A percentile compares a stretch with the other conserved stretches of the same genome.
These are phyloP conservation scores for Mionectes olivaceus DNA, from an alignment of 2,797 vertebrate genomes.

Conservation along the genomic window DNA sequence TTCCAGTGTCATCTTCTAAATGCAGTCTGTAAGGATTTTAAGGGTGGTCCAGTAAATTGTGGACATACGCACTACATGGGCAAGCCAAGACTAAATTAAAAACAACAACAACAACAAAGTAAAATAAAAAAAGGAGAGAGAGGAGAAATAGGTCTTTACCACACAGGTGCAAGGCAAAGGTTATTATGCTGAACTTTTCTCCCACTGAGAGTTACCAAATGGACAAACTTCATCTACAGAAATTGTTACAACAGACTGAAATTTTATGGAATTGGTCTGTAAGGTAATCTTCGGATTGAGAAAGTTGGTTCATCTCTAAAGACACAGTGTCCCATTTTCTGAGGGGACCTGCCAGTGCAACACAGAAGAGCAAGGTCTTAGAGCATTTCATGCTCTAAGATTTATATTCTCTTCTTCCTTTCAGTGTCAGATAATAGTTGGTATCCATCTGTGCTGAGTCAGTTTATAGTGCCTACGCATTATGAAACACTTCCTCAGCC, in stretches of 20 bases:
- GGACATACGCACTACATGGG: not conserved
- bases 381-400: not conserved
- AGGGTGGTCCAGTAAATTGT: not conserved
- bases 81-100: not conserved
- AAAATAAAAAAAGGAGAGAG: not conserved
- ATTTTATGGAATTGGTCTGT: not conserved
- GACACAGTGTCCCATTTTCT: not conserved
- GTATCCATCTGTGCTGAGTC: not conserved
- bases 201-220: not conserved
- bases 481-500: not conserved
- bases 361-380: not conserved
- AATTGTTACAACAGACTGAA: not conserved
- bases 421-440: not conserved
- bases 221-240: not conserved
- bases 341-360: not conserved
- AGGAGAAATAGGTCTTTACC: not conserved
- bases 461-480: not conserved
- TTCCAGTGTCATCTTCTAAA: not conserved
- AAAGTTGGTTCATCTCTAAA: not conserved
- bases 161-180: not conserved
- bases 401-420: not conserved
- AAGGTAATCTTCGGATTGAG: not conserved
- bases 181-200: not conserved
- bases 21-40: not conserved
- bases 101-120: too few relatives aligned